phyloP scores from a whole-genome alignment of 2,113 vertebrate species.

The Eonycteris spelaea region DNA sequence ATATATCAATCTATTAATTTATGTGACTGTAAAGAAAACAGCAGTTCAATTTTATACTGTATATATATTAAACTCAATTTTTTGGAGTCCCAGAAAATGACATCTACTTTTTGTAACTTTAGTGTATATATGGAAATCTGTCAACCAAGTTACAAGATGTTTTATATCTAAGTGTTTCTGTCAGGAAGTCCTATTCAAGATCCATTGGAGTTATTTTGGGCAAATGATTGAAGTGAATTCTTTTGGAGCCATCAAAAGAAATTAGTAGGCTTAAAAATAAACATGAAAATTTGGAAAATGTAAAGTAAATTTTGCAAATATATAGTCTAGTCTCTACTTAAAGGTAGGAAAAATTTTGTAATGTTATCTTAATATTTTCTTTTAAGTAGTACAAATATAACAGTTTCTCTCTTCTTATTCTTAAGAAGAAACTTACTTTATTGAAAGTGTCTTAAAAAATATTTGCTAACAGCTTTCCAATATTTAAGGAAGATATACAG shows the following conservation, averaged over 20 bases:
- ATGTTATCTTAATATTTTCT: constrained; percentile 45
- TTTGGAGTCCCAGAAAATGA: constrained; percentile 62
- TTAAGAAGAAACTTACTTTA: constrained; percentile 13
- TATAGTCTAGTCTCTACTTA: not conserved
- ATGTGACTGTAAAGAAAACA: constrained; percentile 43
- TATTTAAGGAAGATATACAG: constrained; percentile 18
- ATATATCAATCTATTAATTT: constrained; percentile 54
- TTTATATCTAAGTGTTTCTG: constrained; percentile 71
- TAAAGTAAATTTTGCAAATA: constrained; percentile 40
- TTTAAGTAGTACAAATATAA: constrained; percentile 24
- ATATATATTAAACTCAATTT: constrained; percentile 62
- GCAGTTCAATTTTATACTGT: constrained; percentile 49
- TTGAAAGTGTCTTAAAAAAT: not conserved
- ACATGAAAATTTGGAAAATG: not conserved
- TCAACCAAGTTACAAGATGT: constrained; percentile 71
- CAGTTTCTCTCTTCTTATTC: constrained; percentile 2
- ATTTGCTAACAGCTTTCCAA: not conserved
- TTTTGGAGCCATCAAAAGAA: constrained; percentile 61
- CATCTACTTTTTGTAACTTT: constrained; percentile 71
- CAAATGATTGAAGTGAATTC: constrained; percentile 72
- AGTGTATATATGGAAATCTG: constrained; percentile 64
- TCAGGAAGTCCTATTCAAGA: constrained; percentile 69
- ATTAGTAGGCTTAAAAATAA: constrained; percentile 61
- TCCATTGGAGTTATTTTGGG: constrained; percentile 54
- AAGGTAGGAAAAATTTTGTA: not conserved